phyloP scores from a whole-genome alignment of 2,113 vertebrate species.

The Mesocricetus auratus region DNA sequence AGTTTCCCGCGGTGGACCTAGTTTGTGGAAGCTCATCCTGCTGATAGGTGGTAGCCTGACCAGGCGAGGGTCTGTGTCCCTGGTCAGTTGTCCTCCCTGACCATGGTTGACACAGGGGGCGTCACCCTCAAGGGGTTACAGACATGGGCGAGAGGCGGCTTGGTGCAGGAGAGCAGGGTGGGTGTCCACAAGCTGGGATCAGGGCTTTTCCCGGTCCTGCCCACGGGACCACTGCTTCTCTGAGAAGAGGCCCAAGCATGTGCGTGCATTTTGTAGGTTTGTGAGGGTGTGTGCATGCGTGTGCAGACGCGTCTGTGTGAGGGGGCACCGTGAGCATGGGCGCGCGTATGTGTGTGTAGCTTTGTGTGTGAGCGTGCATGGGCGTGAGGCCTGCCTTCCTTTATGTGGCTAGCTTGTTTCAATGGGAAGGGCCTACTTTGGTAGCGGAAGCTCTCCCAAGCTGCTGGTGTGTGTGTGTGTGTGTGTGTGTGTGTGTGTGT shows the following conservation, averaged over 20 bases:
- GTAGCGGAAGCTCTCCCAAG: neutral
- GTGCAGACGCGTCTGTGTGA: neutral
- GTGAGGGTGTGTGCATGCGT: rapidly evolving
- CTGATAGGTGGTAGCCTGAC: neutral
- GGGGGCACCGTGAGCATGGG: neutral
- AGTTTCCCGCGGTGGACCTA: neutral
- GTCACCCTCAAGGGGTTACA: neutral
- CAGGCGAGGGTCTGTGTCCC: neutral
- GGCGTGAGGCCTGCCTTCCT: neutral
- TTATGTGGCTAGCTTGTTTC: neutral
- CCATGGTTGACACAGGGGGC: neutral
- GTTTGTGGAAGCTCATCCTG: neutral
- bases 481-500: too few relatives aligned
- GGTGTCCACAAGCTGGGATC: neutral
- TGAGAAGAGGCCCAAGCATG: neutral
- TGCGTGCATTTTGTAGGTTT: too few relatives aligned
- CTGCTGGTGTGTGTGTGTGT: too few relatives aligned
- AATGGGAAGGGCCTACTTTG: neutral
- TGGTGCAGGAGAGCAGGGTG: too few relatives aligned
- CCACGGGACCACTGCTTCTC: neutral
- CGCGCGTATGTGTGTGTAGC: too few relatives aligned
- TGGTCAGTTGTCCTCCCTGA: neutral
- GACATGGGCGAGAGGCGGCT: neutral
- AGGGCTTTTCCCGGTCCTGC: neutral
- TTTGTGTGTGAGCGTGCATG: neutral